Evolutionary conservation across 2,797 vertebrate genomes (phyloP).

Genomic region (Crax fasciolata): DNA sequence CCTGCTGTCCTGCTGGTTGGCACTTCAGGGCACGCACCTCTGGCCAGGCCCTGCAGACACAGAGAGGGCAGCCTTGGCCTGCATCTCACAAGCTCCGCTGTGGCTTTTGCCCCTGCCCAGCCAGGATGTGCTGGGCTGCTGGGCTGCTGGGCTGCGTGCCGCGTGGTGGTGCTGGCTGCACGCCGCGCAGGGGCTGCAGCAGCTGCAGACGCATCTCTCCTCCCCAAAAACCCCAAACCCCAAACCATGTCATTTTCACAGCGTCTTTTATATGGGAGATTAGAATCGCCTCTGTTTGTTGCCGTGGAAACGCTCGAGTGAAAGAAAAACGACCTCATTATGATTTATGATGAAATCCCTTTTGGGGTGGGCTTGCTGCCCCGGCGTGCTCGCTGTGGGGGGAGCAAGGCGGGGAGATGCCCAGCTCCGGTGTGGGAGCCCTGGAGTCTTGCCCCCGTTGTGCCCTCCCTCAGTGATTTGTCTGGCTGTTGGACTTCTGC

Average conservation of each 20-base stretch:
- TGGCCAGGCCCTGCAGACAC: neutral
- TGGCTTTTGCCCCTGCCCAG: neutral
- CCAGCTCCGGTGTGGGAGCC: neutral
- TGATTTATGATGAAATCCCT: slow-evolving; percentile 3
- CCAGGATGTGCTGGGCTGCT: rapidly evolving
- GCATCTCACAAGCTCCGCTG: rapidly evolving
- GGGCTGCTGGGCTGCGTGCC: neutral
- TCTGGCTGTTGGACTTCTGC: neutral
- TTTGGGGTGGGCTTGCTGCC: neutral
- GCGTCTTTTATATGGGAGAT: slow-evolving; percentile 34
- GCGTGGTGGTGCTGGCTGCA: slow-evolving; percentile 13
- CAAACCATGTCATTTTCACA: neutral
- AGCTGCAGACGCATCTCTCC: neutral
- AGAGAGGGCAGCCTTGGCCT: too few relatives aligned
- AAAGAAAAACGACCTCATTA: slow-evolving; percentile 49
- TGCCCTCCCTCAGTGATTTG: neutral
- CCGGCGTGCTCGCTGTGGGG: neutral
- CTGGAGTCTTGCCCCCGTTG: neutral
- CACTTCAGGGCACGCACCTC: neutral
- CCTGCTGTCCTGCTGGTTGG: neutral
- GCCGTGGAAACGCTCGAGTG: slow-evolving; percentile 54
- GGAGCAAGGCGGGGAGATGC: neutral
- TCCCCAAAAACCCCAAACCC: rapidly evolving
- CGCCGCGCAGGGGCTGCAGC: neutral
- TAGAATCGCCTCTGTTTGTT: slow-evolving; percentile 54